phyloP scores from a whole-genome alignment of 2,113 vertebrate genomes.

The Paratilapia polleni region DNA sequence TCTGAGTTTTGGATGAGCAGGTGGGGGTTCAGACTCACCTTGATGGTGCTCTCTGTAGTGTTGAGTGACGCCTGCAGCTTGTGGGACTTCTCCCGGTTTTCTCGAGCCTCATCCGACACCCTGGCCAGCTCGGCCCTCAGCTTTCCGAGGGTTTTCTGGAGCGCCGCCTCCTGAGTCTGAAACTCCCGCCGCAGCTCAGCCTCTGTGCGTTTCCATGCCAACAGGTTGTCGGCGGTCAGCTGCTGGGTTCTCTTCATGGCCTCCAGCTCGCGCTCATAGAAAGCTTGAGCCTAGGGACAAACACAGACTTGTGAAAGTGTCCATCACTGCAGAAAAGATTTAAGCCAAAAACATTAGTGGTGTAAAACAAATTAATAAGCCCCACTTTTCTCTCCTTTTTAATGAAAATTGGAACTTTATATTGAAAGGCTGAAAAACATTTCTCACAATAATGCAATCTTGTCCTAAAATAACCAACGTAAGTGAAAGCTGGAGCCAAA shows the following conservation, averaged over 20 bases:
- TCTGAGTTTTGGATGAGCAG: not conserved
- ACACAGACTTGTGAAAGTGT: not conserved
- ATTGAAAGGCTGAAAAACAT: not conserved
- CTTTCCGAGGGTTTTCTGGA: slow-evolving; percentile 85
- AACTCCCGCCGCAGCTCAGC: slow-evolving; percentile 93
- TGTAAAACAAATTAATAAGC: not conserved
- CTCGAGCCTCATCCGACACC: slow-evolving; percentile 91
- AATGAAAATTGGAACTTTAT: not conserved
- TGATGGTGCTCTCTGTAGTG: slow-evolving; percentile 85
- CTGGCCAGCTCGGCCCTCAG: slow-evolving; percentile 80
- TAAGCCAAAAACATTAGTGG: not conserved
- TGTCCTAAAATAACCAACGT: too few species aligned
- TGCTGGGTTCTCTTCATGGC: slow-evolving; percentile 96
- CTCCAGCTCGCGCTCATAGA: slow-evolving; percentile 95
- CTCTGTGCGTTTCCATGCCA: slow-evolving; percentile 96
- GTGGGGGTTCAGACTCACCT: slow-evolving; percentile 78
- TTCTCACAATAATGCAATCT: not conserved
- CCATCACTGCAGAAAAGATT: not conserved
- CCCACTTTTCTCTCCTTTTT: not conserved
- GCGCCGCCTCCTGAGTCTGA: slow-evolving; percentile 91
- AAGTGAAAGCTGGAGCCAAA: not conserved
- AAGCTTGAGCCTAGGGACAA: slow-evolving; percentile 85
- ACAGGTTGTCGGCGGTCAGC: slow-evolving; percentile 93
- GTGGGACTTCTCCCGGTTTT: slow-evolving; percentile 89
- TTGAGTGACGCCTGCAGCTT: slow-evolving; percentile 89